phyloP scores from a whole-genome alignment of 53 echinoderm and acorn worm species.

The Paracentrotus lividus region DNA sequence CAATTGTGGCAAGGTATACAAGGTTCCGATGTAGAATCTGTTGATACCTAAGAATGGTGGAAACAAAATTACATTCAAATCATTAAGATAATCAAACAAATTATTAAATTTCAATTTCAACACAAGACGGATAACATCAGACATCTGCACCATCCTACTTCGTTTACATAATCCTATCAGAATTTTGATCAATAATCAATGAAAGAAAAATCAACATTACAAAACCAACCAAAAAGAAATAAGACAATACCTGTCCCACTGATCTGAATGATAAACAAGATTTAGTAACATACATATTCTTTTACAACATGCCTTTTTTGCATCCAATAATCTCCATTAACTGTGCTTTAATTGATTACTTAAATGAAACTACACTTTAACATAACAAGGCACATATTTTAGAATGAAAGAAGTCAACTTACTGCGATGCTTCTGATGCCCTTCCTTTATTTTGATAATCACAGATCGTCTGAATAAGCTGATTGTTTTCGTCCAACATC shows the following conservation, averaged over 20 bases:
- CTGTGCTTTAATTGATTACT: neutral
- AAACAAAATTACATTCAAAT: neutral
- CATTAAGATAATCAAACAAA: neutral
- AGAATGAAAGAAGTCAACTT: too few species aligned
- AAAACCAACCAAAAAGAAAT: neutral
- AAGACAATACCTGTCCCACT: too few species aligned
- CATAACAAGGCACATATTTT: too few species aligned
- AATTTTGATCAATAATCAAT: too few species aligned
- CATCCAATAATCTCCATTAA: neutral
- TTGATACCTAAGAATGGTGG: conserved; percentile 78
- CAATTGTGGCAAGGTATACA: conserved; percentile 95
- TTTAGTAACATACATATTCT: too few species aligned
- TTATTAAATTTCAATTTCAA: too few species aligned
- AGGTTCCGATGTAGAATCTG: conserved; percentile 94
- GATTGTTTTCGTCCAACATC: conserved; percentile 99
- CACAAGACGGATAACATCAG: too few species aligned
- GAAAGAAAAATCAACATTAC: too few species aligned
- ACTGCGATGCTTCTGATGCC: conserved; percentile 94
- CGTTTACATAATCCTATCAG: too few species aligned
- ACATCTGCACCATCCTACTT: too few species aligned
- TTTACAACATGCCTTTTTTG: neutral
- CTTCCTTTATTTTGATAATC: conserved; percentile 98
- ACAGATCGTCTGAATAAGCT: conserved; percentile 96
- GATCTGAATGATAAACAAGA: too few species aligned
- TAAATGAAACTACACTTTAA: too few species aligned